Base-by-base conservation (phyloP, 2,888 invertebrate genomes). In the Apomyelois bistriatella region DNA sequence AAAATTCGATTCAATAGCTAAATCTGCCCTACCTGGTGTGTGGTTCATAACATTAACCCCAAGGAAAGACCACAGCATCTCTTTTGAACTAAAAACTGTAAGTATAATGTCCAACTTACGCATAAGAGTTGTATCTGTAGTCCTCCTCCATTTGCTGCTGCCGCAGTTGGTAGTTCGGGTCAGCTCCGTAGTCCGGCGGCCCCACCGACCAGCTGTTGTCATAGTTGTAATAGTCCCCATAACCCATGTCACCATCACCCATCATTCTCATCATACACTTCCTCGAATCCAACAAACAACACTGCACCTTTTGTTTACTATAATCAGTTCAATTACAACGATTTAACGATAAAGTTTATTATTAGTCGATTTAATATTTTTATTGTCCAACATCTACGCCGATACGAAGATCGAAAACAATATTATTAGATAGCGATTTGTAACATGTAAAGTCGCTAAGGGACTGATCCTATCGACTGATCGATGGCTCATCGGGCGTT, bases 201-300 rank as follows among this genome's bases (percentile, higher is more conserved):
- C 94, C 92, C 62, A 93, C 91, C 55, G 94, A 92, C 94, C 94
- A 94, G 69, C 92, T 91, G 66, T 92, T 91, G 68, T 94, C 94
- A 68, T 92, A 93, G 58, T 79, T 81, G 58, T 86, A 87, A 55
- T 93, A 94, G 56, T 91, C 92, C 55, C 85, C 83, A 56, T 91
- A 90, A 66, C 91, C 91, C 82, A 88, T 86, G 55, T 90, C 89
- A 58, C 76, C 76, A 68, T 91, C 92, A 52, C 85, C 91, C 81
- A 92, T 91, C 92, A 92, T 92, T 84, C 76, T 90, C 90, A 90
- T 90, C 67, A 76, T 85, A 79, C 78, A 77, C 76, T 63, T 53
- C 10, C 55, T 22, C 5, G 3, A 22, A 22, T 22, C 22, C 54
- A 56, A 64, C 58, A 60, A 53, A 48, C 48, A 58, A 56, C 56